Base-by-base conservation (phyloP, 2,113 vertebrate species). In the Tretioscincus oriximinensis region DNA sequence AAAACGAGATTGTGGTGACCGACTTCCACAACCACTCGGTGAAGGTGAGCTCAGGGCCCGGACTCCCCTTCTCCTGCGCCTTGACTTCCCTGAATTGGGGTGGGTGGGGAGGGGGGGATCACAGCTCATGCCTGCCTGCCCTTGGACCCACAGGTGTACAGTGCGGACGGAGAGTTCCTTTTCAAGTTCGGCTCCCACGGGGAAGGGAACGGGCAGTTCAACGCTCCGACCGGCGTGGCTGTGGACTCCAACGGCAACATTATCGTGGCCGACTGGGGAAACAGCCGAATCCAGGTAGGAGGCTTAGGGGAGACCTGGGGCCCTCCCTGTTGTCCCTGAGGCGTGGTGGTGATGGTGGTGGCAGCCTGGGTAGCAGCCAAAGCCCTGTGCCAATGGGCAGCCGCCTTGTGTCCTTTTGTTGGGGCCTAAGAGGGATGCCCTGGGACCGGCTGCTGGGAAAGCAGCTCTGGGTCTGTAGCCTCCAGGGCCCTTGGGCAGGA, bases 21-120 rank as follows among this genome's bases (percentile, higher is more conserved):
- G 98, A 99, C 89, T 99, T 99, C 92, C 98, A 99, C 89, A 99
- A 99, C 92, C 98, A 99, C 89, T 99, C 98, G 0, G 98, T 99
- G 73, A 99, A 99, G 98, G 98, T 99, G 93, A 89, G 93, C 0
- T 0, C 10, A 0, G 61, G 7, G 5, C 49, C 18, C 4, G 35
- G 35, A 5, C 35, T 63, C 16, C 75, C 58, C 67, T 29, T 9
- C 28, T 18, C 24, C 8, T n/a, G 1, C 26, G 20, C 21, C 74
- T 65, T 35, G 0, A 1, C 11, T 12, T 28, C 10, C n/a, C 21
- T 1, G 9, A 28, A 51, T 20, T 4, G 21, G 68, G 4, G 10
- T 4, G 1, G 22, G 2, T 7, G 2, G 47, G 12, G 26, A n/a
- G n/a, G 16, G 16, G 12, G 35, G 5, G 3, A 2, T 9, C 64